These are phyloP conservation scores for Drosophila repleta DNA, from an alignment of 1,140 invertebrate species.

Conservation along the genomic window DNA sequence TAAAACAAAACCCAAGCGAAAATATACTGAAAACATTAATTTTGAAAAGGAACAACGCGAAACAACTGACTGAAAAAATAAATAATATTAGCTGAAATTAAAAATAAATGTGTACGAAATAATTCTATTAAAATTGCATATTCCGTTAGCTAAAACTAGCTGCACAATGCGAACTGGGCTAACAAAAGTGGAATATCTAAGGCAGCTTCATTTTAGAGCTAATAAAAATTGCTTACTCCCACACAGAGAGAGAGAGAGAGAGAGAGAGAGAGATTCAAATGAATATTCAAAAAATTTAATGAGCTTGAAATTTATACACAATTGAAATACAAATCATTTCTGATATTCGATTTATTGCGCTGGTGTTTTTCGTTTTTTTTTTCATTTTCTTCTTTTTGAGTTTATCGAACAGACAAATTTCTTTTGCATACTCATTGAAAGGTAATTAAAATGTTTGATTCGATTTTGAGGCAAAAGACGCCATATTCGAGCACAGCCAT, in stretches of 20 bases:
- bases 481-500: slow-evolving; percentile 49
- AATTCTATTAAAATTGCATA: no score
- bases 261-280: slow-evolving; percentile 34
- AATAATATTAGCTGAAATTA: background rate
- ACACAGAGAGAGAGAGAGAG: background rate
- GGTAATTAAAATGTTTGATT: slow-evolving; percentile 83
- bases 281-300: slow-evolving; percentile 57
- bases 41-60: background rate
- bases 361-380: slow-evolving; percentile 15
- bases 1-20: background rate
- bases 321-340: slow-evolving; percentile 56
- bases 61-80: background rate
- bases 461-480: slow-evolving; percentile 49
- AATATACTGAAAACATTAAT: slow-evolving; percentile 10
- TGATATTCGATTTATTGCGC: slow-evolving; percentile 5
- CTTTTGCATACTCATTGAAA: slow-evolving; percentile 81
- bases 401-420: slow-evolving; percentile 44
- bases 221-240: background rate
- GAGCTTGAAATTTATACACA: slow-evolving; percentile 62
- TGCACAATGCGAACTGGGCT: background rate
- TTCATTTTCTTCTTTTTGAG: no score
- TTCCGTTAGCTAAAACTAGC: background rate
- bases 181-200: background rate
- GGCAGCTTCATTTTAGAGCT: background rate
- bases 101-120: background rate